Percentiles rank a stretch among this genome's conserved stretches.
Evolutionary conservation across 2,797 vertebrate genomes (phyloP).

Genomic region (Onychomys arenicola): DNA sequence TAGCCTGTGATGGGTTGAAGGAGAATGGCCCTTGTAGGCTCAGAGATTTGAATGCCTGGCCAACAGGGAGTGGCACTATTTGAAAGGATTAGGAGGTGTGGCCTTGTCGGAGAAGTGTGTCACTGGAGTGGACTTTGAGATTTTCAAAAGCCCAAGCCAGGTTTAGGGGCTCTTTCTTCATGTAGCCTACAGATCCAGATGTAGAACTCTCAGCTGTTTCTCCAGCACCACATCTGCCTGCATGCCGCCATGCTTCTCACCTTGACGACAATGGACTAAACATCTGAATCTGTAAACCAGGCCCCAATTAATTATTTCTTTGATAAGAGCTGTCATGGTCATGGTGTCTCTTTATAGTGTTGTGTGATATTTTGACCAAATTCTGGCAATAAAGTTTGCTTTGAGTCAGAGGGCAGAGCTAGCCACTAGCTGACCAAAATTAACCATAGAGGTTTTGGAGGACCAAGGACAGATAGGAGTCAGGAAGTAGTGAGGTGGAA

Average conservation of each 20-base stretch:
- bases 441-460: no score
- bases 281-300: not conserved
- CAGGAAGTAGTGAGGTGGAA: no score
- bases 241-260: not conserved
- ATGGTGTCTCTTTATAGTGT: not conserved
- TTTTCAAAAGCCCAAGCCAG: not conserved
- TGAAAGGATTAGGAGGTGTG: not conserved
- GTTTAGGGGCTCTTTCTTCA: not conserved
- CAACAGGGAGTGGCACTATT: not conserved
- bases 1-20: not conserved
- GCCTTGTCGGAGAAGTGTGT: not conserved
- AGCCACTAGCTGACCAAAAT: no score
- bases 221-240: not conserved
- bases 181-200: not conserved
- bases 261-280: not conserved
- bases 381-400: no score
- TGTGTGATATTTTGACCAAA: no score
- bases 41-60: not conserved
- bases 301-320: not conserved
- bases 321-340: not conserved
- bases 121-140: not conserved
- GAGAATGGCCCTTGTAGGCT: not conserved
- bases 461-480: no score
- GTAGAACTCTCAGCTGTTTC: not conserved
- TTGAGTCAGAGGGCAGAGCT: no score